Evolutionary conservation across 2,113 vertebrate genomes (phyloP).

Genomic region (Lates calcarifer): DNA sequence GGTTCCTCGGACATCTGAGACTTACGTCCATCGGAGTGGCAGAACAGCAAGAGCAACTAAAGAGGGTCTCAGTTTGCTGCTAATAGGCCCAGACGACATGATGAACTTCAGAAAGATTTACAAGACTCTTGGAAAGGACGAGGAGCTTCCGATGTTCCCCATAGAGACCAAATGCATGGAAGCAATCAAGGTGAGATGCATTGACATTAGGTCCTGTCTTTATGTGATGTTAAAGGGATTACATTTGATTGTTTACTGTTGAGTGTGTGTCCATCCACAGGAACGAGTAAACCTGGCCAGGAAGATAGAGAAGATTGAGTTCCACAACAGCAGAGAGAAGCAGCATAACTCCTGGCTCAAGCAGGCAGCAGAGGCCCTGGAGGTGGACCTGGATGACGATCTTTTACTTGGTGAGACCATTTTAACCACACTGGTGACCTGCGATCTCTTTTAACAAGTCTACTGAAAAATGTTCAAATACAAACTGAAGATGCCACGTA

Average conservation of each 20-base stretch:
- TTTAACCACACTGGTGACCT: background rate
- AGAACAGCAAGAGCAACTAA: constrained; percentile 93
- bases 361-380: constrained; percentile 93
- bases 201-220: background rate
- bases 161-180: constrained; percentile 90
- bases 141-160: constrained; percentile 92
- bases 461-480: constrained; percentile 11
- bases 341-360: constrained; percentile 96
- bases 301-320: constrained; percentile 94
- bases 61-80: constrained; percentile 92
- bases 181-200: constrained; percentile 87
- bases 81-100: constrained; percentile 93
- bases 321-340: constrained; percentile 90
- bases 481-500: background rate
- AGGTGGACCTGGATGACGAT: constrained; percentile 92
- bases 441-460: background rate
- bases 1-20: constrained; percentile 95
- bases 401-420: constrained; percentile 78
- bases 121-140: constrained; percentile 90
- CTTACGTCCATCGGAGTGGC: constrained; percentile 95
- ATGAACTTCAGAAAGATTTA: constrained; percentile 95
- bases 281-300: constrained; percentile 91
- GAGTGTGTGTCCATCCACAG: constrained; percentile 77
- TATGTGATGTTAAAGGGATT: background rate
- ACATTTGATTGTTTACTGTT: background rate